Percentiles rank a stretch among this genome's conserved stretches.
Conservation (phyloP, 2,888 invertebrate genomes). For the Escarpia spicata region DNA sequence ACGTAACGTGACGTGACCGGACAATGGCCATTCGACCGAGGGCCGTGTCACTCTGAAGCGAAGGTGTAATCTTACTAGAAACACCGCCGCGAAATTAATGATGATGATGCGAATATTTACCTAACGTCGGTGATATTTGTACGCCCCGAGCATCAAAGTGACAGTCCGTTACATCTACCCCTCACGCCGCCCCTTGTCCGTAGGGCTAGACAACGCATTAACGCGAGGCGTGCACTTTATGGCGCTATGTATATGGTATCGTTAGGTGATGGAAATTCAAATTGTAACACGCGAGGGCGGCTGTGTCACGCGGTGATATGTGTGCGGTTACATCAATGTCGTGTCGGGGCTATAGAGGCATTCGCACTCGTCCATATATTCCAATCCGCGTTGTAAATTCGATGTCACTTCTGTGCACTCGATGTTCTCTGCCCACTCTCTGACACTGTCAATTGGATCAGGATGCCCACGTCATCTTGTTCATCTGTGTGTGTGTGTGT, state of each 20-base stretch:
- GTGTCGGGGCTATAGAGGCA: no score
- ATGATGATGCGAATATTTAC: conserved; percentile 1
- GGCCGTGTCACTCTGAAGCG: neutral
- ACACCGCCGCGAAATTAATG: conserved; percentile 1
- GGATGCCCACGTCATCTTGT: no score
- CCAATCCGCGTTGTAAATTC: neutral
- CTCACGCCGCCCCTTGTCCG: neutral
- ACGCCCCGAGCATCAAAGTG: neutral
- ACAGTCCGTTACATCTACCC: neutral
- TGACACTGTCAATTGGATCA: no score
- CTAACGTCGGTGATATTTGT: conserved; percentile 13
- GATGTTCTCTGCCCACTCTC: neutral
- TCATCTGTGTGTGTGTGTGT: no score
- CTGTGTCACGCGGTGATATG: no score
- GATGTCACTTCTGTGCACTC: neutral
- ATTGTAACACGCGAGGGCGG: neutral
- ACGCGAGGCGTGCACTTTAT: neutral
- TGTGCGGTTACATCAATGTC: no score
- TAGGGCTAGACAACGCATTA: neutral
- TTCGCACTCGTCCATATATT: neutral
- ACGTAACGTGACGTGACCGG: conserved; percentile 1
- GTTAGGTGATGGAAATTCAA: neutral
- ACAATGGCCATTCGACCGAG: conserved; percentile 5
- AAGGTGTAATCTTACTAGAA: neutral
- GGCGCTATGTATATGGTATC: neutral